Percentiles rank a stretch among this genome's conserved stretches.
These are phyloP conservation scores for Zeus faber DNA, from an alignment of 2,113 vertebrate species.

Conservation along the genomic window DNA sequence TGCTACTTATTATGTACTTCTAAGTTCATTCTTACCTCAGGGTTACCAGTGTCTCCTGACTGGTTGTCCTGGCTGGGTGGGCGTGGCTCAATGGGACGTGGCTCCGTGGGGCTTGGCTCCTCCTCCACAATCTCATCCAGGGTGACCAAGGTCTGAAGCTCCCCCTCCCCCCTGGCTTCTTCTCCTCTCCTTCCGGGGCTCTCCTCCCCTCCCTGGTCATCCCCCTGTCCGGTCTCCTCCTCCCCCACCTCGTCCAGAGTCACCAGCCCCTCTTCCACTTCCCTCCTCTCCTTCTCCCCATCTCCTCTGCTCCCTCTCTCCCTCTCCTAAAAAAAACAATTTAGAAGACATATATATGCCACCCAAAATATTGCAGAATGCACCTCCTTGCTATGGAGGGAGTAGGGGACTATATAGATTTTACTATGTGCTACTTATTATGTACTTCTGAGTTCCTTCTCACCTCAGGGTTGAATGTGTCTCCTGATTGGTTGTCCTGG, in stretches of 20 bases:
- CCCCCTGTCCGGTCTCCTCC: neutral
- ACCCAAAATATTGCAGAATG: neutral
- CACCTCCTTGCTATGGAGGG: neutral
- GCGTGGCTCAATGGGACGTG: too few relatives aligned
- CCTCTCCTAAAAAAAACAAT: too few relatives aligned
- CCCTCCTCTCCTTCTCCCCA: conserved; percentile 21
- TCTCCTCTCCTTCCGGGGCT: conserved; percentile 14
- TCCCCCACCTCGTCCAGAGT: conserved; percentile 14
- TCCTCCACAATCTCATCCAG: conserved; percentile 60
- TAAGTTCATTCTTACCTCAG: conserved; percentile 57
- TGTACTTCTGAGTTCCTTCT: neutral
- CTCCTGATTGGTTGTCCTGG: conserved; percentile 38
- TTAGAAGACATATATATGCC: too few relatives aligned
- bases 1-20: too few relatives aligned
- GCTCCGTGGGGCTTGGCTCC: neutral
- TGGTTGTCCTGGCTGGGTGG: conserved; percentile 33
- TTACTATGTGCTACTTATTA: neutral
- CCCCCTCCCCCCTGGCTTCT: conserved; percentile 16
- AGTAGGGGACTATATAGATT: neutral
- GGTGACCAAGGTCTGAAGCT: conserved; percentile 55
- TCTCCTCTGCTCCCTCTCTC: conserved; percentile 22
- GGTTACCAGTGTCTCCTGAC: conserved; percentile 34
- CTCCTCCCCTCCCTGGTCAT: neutral
- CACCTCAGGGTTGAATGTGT: conserved; percentile 58
- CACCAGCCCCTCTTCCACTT: conserved; percentile 22